Evolutionary conservation across 1,140 invertebrate species (phyloP), one percentile per base, ranked within the genome.

Genomic region (Heliconius himera): DNA sequence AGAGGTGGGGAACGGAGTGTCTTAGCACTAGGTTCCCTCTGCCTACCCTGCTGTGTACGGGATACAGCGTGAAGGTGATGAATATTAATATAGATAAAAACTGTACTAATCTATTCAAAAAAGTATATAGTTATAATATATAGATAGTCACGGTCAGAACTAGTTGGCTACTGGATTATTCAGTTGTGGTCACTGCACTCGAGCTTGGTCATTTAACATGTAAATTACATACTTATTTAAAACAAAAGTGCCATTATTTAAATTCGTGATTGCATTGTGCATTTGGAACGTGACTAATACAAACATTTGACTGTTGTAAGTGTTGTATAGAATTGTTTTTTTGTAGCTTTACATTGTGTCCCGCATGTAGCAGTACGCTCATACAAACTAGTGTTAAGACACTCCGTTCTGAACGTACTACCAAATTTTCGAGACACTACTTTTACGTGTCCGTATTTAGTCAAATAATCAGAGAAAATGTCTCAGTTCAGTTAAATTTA

Each of bases 101-200:
- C 22, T 66, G 56, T 66, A 22, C 22, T 11, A 66, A 46, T 22
- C 56, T 66, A 26, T 22, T 13, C 1, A 66, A 22, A 29, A 18
- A 51, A 2, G 41, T 46, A 46, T 16, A 46, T 66, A 66, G 22
- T n/a, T 13, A 29, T 16, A 2, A 29, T 66, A n/a, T n/a, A n/a
- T n/a, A n/a, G n/a, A n/a, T n/a, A n/a, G n/a, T 66, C 22, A 66
- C 56, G 11, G 56, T 66, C 22, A 66, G 56, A 66, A 66, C 56
- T 66, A 51, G 22, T 26, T 66, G 56, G 20, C 56, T 22, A 66
- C 56, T 26, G 22, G 20, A 66, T 66, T 66, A 66, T 66, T 66
- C 56, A 26, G 56, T 66, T 16, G n/a, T 66, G 56, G 56, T 66
- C 56, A 66, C 56, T 66, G 56, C 56, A 66, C 56, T 66, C 56